phyloP scores from a whole-genome alignment of 2,113 vertebrate species.

The Neomonachus schauinslandi region DNA sequence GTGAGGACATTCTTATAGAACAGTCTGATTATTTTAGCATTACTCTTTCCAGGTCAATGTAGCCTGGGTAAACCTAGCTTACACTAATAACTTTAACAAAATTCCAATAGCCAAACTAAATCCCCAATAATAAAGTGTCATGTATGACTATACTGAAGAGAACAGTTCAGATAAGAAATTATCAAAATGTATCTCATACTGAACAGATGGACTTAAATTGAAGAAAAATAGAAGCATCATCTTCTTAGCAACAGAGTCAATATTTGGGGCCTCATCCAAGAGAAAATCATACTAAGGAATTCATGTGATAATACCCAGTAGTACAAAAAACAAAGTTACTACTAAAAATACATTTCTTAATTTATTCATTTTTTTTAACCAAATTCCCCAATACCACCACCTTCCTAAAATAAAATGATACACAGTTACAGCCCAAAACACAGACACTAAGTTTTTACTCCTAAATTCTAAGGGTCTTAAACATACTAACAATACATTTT shows the following conservation, averaged over 20 bases:
- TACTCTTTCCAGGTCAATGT: not conserved
- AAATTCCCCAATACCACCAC: not conserved
- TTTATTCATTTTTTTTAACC: not conserved
- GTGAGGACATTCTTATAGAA: not conserved
- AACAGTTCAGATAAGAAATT: conserved; percentile 21
- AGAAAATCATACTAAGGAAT: not conserved
- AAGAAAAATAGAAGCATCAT: not conserved
- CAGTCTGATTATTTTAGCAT: not conserved
- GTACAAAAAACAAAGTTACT: not conserved
- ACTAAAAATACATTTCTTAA: not conserved
- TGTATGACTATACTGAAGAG: not conserved
- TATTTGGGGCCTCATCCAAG: not conserved
- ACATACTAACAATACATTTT: not conserved
- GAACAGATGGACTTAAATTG: not conserved
- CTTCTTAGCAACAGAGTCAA: not conserved
- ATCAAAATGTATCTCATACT: not conserved
- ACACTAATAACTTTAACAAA: not conserved
- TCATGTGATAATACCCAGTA: not conserved
- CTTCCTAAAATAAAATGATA: not conserved
- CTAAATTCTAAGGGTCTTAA: not conserved
- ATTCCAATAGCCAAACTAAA: conserved; percentile 45
- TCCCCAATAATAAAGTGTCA: not conserved
- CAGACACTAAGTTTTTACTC: not conserved
- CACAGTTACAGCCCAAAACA: not conserved
- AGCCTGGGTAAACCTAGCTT: not conserved